Conservation (phyloP, 2,797 vertebrate species). For the Catostomus latipinnis region DNA sequence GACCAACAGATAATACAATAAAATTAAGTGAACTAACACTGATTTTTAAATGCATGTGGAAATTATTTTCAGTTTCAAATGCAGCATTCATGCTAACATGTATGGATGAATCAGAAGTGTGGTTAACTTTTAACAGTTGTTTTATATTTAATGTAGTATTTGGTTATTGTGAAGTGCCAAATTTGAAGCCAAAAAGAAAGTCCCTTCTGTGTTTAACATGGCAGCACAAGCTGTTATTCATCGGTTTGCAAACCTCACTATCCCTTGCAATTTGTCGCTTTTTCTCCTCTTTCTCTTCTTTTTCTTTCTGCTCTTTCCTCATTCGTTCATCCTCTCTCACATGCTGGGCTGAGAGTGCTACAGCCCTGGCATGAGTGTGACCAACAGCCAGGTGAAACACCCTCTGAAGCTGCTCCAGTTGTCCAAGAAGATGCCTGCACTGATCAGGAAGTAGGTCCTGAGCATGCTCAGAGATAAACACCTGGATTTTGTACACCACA, state of each 20-base stretch:
- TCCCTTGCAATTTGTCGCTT: conserved; percentile 68
- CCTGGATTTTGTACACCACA: conserved; percentile 84
- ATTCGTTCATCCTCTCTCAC: conserved; percentile 70
- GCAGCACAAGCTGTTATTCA: conserved; percentile 38
- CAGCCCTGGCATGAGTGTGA: conserved; percentile 71
- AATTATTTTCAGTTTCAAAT: neutral
- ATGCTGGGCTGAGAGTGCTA: conserved; percentile 78
- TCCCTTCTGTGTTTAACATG: conserved; percentile 1
- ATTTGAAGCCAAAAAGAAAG: conserved; percentile 1
- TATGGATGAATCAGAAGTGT: conserved; percentile 23
- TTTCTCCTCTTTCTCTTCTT: conserved; percentile 63
- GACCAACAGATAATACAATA: conserved; percentile 3
- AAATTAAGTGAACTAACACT: neutral
- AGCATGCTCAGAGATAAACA: conserved; percentile 90
- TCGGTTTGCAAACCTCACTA: conserved; percentile 81
- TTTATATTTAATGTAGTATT: neutral
- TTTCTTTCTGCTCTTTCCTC: conserved; percentile 64
- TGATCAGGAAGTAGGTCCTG: conserved; percentile 88
- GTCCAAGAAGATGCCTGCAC: conserved; percentile 85
- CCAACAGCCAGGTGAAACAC: conserved; percentile 83
- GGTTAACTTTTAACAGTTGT: neutral
- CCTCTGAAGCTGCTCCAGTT: conserved; percentile 88
- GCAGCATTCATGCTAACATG: neutral
- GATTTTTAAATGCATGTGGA: neutral
- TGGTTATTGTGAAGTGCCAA: neutral